Base-by-base conservation (phyloP, 2,888 invertebrate species). In the Drosophila eohydei region DNA sequence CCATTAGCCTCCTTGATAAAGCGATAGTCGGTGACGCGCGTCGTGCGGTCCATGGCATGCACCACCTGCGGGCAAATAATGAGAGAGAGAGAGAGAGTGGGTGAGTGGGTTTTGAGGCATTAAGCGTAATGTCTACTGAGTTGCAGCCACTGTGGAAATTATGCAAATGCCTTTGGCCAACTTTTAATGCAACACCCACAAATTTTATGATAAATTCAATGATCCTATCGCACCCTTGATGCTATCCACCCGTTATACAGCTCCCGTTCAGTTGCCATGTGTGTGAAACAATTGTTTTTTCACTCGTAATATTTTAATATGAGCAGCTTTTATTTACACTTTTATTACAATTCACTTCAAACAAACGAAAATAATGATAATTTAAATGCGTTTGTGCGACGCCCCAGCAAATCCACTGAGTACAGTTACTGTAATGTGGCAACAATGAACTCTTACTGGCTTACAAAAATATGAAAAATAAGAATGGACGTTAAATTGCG, bases 1-100 rank as follows among this genome's bases (percentile, higher is more conserved):
- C 93, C 93, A 83, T 92, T 91, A 65, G 92, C 87, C 79, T 93
- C 93, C 74, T 92, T 92, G 59, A 93, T 92, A 78, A 93, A 93
- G 78, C 93, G 92, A 86, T 92, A 92, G 86, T 93, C 93, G 54
- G 92, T 92, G 69, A 92, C 91, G 59, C 93, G 89, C 52, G 90
- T 82, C n/a, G 92, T 92, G 65, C 92, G 90, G 78, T 93, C 93
- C 84, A 92, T 92, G 68, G 92, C 92, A 67, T 93, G 92, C 43
- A 93, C 92, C 80, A 91, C 91, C 93, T 93, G 86, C 26, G 26
- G 71, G 40, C 43, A 43, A 21, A 3, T 38, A 52, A 30, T 54
- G 41, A 2, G 48, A 41, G 43, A 65, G 21, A 4, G 38, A 43
- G 43, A 41, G 46, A 21, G 14, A 28, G 44, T 74, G 43, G 59